A percentile compares a stretch with the other conserved stretches of the same genome.
Evolutionary conservation across 2,113 vertebrate species (phyloP).

Genomic region (Prunella fulvescens): DNA sequence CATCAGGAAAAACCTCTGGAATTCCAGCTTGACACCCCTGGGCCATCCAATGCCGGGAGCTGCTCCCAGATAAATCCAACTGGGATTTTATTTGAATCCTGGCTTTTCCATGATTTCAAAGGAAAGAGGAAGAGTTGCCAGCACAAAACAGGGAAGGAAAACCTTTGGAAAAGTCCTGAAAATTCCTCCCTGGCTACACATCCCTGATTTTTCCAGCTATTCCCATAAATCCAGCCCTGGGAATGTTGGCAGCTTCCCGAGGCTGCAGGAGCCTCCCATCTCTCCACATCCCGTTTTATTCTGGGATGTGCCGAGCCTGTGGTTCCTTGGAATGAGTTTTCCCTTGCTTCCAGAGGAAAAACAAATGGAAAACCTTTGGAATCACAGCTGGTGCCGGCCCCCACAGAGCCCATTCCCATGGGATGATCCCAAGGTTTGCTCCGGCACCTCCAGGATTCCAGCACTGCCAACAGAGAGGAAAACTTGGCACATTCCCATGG

Average conservation of each 20-base stretch:
- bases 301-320: neutral
- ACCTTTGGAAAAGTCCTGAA: neutral
- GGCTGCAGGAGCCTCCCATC: neutral
- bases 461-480: neutral
- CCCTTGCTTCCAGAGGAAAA: neutral
- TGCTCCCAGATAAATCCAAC: neutral
- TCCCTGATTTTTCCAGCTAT: neutral
- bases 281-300: neutral
- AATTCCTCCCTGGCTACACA: neutral
- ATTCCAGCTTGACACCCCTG: neutral
- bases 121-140: neutral
- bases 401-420: neutral
- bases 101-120: neutral
- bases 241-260: neutral
- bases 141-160: neutral
- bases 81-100: neutral
- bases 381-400: neutral
- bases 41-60: neutral
- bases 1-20: neutral
- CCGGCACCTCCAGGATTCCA: neutral
- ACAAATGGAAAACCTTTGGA: neutral
- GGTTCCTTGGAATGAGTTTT: neutral
- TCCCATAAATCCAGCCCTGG: neutral
- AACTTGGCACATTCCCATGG: rapidly evolving
- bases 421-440: neutral